Base-by-base conservation (phyloP, 2,888 invertebrate species). In the Cryptus viduatorius region DNA sequence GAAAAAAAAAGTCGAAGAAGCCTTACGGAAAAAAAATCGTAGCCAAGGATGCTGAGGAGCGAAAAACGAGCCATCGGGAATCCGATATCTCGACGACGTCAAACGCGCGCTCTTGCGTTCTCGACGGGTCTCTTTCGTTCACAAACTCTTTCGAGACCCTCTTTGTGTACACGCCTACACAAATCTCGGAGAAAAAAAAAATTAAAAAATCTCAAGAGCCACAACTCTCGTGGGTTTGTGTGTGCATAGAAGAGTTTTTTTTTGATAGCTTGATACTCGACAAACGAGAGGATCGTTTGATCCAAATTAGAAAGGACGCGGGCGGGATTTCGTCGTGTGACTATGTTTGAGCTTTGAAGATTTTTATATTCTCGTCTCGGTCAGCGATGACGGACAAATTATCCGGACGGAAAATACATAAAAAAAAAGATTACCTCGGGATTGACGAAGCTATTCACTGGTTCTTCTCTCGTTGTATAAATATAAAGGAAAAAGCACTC, bases 81-180 rank as follows among this genome's bases (percentile, higher is more conserved):
- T 48, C 75, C 48, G 75, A 75, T 75, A 56, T 56, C 75, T 64
- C 61, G 37, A 64, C 75, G 19, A n/a, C 19, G 75, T 75, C 61
- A 61, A 75, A 46, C 37, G 46, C 67, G 56, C 64, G 56, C 68
- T 37, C 67, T 78, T 31, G 29, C 59, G 77, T 78, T 31, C 44
- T 77, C 29, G 10, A 48, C 44, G 50, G 10, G 48, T 19, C 88
- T 82, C 85, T 56, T 56, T 46, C 19, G 24, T 29, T 59, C 19
- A 37, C 10, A 29, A 56, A 24, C 46, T 46, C 64, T 31, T 46
- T 64, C 19, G 24, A 56, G 56, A 19, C 75, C 16, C 46, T 64
- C 64, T 64, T 64, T 64, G 16, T 64, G 16, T 50, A 65, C 65
- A 76, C 65, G 65, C 19, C 65, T 65, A 53, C 50, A 53, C 42